Percentiles rank a stretch among this genome's conserved stretches.
phyloP scores from a whole-genome alignment of 2,113 vertebrate species.

The Hucho hucho region DNA sequence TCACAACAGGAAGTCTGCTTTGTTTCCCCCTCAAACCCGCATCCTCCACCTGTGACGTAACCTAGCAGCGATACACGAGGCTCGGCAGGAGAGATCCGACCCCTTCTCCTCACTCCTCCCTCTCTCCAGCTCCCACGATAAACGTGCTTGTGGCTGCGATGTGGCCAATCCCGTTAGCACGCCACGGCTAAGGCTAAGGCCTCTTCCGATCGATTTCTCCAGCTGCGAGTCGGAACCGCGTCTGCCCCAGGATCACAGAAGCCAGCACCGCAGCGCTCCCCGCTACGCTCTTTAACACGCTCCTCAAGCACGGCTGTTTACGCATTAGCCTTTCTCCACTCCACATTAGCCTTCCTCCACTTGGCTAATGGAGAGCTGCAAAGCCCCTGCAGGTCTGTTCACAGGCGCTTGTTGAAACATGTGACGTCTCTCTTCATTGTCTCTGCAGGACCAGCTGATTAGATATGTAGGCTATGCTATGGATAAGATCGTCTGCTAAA shows the following conservation, averaged over 20 bases:
- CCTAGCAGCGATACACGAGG: constrained; percentile 59
- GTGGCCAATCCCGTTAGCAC: constrained; percentile 64
- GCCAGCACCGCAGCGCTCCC: constrained; percentile 42
- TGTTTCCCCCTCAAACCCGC: constrained; percentile 47
- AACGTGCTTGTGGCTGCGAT: constrained; percentile 58
- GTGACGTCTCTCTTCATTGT: constrained; percentile 3
- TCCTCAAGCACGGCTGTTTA: constrained; percentile 62
- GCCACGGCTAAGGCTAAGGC: constrained; percentile 49
- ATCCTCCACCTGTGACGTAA: constrained; percentile 67
- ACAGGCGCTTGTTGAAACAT: constrained; percentile 40
- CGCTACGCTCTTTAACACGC: constrained; percentile 54
- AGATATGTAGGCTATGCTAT: constrained; percentile 13
- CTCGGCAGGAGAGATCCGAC: constrained; percentile 46
- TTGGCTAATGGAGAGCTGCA: constrained; percentile 37
- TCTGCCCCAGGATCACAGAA: constrained; percentile 61
- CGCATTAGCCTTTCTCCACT: constrained; percentile 27
- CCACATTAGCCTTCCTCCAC: constrained; percentile 50
- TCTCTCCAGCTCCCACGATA: constrained; percentile 17
- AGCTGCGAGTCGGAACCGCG: constrained; percentile 44
- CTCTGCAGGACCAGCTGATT: constrained; percentile 21
- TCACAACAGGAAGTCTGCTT: constrained; percentile 66
- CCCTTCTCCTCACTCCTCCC: constrained; percentile 2
- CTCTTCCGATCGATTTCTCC: constrained; percentile 66
- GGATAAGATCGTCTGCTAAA: constrained; percentile 29
- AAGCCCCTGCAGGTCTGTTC: neutral